phyloP scores from a whole-genome alignment of 2,888 invertebrate species.

The Xanthorhoe designata region DNA sequence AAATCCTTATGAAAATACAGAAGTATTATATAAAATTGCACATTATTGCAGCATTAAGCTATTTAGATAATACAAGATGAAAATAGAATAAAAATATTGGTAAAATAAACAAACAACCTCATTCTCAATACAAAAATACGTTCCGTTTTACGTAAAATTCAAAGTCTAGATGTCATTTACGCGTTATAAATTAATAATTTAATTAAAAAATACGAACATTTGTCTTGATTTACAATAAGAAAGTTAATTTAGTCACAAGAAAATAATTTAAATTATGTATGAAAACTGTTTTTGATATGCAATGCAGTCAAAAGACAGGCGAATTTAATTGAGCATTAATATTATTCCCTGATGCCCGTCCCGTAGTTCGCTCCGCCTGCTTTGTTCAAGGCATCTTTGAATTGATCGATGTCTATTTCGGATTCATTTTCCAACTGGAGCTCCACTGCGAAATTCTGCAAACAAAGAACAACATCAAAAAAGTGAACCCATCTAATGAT shows the following conservation, averaged over 20 bases:
- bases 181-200: conserved; percentile 29
- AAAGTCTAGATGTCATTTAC: conserved; percentile 5
- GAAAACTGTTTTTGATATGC: conserved; percentile 41
- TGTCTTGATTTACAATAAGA: conserved; percentile 30
- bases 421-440: conserved; percentile 88
- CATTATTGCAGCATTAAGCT: conserved; percentile 48
- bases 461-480: conserved; percentile 46
- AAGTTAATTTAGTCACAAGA: conserved; percentile 28
- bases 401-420: conserved; percentile 89
- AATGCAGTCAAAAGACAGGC: conserved; percentile 46
- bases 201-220: conserved; percentile 28
- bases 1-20: conserved; percentile 62
- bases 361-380: conserved; percentile 94
- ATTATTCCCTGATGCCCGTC: conserved; percentile 89
- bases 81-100: conserved; percentile 49
- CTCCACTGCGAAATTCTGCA: conserved; percentile 92
- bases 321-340: conserved; percentile 55
- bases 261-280: conserved; percentile 23
- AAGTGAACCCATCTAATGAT: conserved; percentile 3
- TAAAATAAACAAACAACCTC: conserved; percentile 59
- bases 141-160: conserved; percentile 30
- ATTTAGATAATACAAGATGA: conserved; percentile 38
- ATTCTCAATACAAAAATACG: conserved; percentile 33
- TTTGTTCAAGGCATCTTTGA: conserved; percentile 88
- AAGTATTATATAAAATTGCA: conserved; percentile 57